These are phyloP conservation scores for Danio jaintianensis DNA, from an alignment of 2,797 vertebrate species.

Conservation along the genomic window DNA sequence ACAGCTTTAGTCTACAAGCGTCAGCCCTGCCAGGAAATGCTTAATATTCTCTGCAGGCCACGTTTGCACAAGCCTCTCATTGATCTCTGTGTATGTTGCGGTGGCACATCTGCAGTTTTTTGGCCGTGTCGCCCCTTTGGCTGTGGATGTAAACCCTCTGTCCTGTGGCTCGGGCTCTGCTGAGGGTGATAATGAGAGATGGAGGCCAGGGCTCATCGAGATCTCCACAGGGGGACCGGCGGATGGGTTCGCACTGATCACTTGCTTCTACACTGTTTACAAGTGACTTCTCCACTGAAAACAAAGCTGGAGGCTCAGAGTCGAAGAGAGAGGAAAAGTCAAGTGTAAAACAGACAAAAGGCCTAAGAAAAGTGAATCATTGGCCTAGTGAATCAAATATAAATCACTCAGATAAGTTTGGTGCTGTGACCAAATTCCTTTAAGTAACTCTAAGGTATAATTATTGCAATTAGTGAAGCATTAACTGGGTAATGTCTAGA, in stretches of 20 bases:
- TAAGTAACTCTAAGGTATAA: no score
- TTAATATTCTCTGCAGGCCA: slow-evolving; percentile 15
- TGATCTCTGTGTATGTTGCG: slow-evolving; percentile 29
- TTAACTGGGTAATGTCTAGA: no score
- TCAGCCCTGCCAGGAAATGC: slow-evolving; percentile 15
- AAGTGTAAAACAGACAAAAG: background rate
- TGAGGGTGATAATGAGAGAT: slow-evolving; percentile 57
- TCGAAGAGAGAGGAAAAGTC: background rate
- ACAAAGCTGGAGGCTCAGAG: slow-evolving; percentile 26
- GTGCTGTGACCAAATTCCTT: no score
- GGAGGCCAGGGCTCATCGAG: slow-evolving; percentile 55
- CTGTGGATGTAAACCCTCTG: background rate
- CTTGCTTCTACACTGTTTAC: slow-evolving; percentile 12
- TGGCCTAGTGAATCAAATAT: no score
- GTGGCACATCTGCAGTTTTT: slow-evolving; percentile 43
- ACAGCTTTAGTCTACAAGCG: background rate
- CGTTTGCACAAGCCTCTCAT: slow-evolving; percentile 39
- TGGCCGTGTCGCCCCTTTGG: slow-evolving; percentile 15
- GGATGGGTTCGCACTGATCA: slow-evolving; percentile 13
- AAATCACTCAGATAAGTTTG: no score
- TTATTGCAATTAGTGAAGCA: no score
- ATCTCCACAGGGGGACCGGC: slow-evolving; percentile 19
- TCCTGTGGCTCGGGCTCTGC: slow-evolving; percentile 28
- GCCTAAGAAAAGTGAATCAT: no score
- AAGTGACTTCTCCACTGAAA: slow-evolving; percentile 24